Evolutionary conservation across 2,113 vertebrate genomes (phyloP), one percentile per base, ranked within the genome.

Genomic region (Anhinga anhinga): DNA sequence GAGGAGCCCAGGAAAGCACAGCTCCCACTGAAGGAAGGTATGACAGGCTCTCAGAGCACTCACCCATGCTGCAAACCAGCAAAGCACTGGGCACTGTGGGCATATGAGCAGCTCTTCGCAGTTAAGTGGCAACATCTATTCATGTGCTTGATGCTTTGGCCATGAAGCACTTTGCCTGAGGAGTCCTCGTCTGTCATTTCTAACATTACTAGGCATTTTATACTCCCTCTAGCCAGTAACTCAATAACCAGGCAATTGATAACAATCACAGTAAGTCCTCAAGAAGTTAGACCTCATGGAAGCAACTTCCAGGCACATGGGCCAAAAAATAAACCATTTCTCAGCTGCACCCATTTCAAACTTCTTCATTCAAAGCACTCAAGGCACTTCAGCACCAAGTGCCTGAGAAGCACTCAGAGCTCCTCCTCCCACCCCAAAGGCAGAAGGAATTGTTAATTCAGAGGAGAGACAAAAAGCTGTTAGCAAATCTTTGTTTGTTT

Each of bases 401-500:
- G 71, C 47, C 49, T 62, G 38, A 66, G 58, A 77, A 80, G 71
- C 47, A 71, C 23, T 70, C 21, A 36, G 80, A 82, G 44, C 55
- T 71, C 65, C 47, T 78, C 66, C 70, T 95, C 72, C 90, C 52
- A 65, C 15, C 36, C 52, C 13, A 29, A 86, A 77, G 71, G 76
- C 83, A 89, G 61, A 76, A 82, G 63, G 45, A 97, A 95, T 94
- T 91, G 84, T 91, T 95, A 85, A 94, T 95, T 94, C 95, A 94
- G 77, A 87, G 81, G 84, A 95, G 72, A 95, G 53, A 93, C 89
- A 82, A 91, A 96, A 92, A 94, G 93, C 91, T 87, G 78, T 94
- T 95, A 95, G 86, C 81, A 95, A 91, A 95, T 62, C 66, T 93
- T 70, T 97, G 94, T 96, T 95, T 95, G 94, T 82, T 92, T 89